Evolutionary conservation across 2,113 vertebrate species (phyloP), one percentile per base, ranked within the genome.

Genomic region (Lynx canadensis): DNA sequence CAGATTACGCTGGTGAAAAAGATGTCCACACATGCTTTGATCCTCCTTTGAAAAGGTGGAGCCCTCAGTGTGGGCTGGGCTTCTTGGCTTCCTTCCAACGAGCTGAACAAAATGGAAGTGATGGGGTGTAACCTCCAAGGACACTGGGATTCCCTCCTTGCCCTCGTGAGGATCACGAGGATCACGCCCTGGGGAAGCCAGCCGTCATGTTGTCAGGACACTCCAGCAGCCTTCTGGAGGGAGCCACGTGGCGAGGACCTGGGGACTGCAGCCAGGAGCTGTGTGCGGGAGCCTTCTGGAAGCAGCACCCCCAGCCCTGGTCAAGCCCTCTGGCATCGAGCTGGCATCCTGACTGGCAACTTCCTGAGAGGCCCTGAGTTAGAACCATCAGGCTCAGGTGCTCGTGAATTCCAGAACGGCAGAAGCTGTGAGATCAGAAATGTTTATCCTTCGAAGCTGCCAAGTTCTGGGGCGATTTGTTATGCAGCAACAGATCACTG

Each of bases 401-500:
- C 38, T 68, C 31, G 80, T 81, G 25, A 55, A n/a, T 74, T n/a
- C 13, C 25, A 25, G 66, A 41, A 10, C 48, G 25, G 0, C 38
- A 31, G 92, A 36, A 31, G 45, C 66, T 1, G 4, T 0, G 48
- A 45, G 66, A 52, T 7, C 7, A 36, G 9, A 15, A 7, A 1
- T 18, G 52, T 27, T 21, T 57, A 10, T 36, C 19, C 4, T 97
- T 78, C 45, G 4, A 13, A 15, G n/a, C n/a, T 6, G 82, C 95
- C 38, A 15, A 6, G 18, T 45, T 76, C 79, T 89, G 52, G 57
- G 82, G 45, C 41, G 14, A 5, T 38, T 36, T 23, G 82, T 4
- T 41, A 2, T 0, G 23, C 41, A 29, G 57, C 25, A 3, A 1
- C 12, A 4, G 25, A 63, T 13, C 45, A 33, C 0, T 1, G n/a